These are phyloP conservation scores for Asarcornis scutulata DNA, from an alignment of 2,113 vertebrate species.

Conservation along the genomic window DNA sequence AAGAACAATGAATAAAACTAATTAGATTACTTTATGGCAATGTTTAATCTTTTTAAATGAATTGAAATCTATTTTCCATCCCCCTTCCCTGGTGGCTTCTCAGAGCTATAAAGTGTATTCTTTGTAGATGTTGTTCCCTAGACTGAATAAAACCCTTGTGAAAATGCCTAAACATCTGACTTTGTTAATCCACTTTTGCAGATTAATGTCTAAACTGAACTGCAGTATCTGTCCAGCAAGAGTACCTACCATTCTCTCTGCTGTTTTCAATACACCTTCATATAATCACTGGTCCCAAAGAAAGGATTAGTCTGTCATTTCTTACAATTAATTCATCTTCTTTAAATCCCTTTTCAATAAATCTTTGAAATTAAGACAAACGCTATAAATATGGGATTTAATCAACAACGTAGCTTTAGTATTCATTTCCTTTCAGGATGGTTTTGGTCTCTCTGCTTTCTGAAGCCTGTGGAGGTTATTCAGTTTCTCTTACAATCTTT, in stretches of 20 bases:
- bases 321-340: slow-evolving; percentile 24
- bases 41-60: slow-evolving; percentile 23
- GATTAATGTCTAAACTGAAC: neutral
- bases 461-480: slow-evolving; percentile 9
- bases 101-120: neutral
- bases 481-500: slow-evolving; percentile 37
- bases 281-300: slow-evolving; percentile 13
- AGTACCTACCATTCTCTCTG: neutral
- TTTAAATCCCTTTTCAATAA: slow-evolving; percentile 47
- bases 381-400: slow-evolving; percentile 47
- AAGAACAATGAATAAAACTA: neutral
- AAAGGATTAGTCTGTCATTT: slow-evolving; percentile 45
- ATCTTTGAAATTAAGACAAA: slow-evolving; percentile 63
- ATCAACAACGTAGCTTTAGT: slow-evolving; percentile 1
- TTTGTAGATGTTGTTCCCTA: neutral
- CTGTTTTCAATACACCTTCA: neutral
- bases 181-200: slow-evolving; percentile 9
- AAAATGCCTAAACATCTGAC: neutral
- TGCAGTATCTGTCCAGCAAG: neutral
- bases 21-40: slow-evolving; percentile 11
- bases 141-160: neutral
- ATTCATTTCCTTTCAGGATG: neutral
- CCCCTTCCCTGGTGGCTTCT: neutral
- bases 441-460: neutral
- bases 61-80: neutral